Evolutionary conservation across 2,888 invertebrate species (phyloP).

Genomic region (Hoplodrina ambigua): DNA sequence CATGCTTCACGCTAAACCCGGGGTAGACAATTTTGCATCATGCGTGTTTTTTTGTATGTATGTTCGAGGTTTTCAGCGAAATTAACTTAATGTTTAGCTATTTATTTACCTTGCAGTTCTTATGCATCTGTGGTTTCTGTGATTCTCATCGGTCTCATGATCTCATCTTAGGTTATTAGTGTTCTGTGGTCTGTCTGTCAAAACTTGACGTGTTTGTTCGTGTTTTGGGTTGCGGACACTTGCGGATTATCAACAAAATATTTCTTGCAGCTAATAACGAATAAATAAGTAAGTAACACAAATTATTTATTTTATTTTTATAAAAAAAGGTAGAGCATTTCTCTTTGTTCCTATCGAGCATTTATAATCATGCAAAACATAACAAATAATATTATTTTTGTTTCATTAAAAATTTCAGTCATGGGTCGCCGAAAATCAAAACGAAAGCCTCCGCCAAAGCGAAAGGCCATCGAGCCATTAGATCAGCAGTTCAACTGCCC

Average conservation of each 20-base stretch:
- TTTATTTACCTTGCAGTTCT: too few relatives aligned
- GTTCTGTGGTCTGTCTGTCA: conserved; percentile 17
- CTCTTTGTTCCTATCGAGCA: neutral
- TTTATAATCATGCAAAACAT: neutral
- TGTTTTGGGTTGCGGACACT: conserved; percentile 44
- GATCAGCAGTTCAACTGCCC: conserved; percentile 99
- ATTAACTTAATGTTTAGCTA: too few relatives aligned
- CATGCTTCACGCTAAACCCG: too few relatives aligned
- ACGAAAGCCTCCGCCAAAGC: conserved; percentile 98
- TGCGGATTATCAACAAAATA: conserved; percentile 16
- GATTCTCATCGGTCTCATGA: too few relatives aligned
- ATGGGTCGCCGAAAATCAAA: conserved; percentile 99
- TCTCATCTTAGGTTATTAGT: too few relatives aligned
- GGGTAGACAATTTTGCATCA: too few relatives aligned
- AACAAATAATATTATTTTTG: neutral
- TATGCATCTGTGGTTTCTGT: too few relatives aligned
- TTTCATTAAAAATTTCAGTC: conserved; percentile 63
- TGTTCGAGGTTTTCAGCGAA: too few relatives aligned
- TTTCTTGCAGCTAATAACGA: conserved; percentile 2
- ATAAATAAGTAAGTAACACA: conserved; percentile 39
- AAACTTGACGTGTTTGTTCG: conserved; percentile 36
- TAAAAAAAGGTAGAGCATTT: neutral
- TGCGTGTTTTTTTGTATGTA: too few relatives aligned
- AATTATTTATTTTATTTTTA: neutral
- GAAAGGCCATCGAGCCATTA: conserved; percentile 97